Evolutionary conservation across 2,888 invertebrate genomes (phyloP).

Genomic region (Nemotelus pantherinus): DNA sequence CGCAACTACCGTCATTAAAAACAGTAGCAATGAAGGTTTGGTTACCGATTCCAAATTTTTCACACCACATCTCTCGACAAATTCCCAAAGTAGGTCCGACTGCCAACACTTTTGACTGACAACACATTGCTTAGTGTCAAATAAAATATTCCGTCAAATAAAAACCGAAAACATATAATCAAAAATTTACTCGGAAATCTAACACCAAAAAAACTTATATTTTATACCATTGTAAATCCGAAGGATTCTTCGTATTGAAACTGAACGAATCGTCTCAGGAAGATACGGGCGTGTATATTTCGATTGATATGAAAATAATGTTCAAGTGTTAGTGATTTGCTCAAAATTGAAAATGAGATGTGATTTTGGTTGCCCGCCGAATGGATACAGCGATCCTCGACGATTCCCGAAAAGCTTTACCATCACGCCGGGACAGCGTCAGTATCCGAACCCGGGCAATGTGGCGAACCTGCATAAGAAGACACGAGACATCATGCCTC

Average conservation of each 20-base stretch:
- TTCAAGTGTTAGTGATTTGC: too few relatives aligned
- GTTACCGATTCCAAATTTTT: too few relatives aligned
- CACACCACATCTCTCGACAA: not conserved
- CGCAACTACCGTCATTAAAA: too few relatives aligned
- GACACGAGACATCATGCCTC: conserved; percentile 62
- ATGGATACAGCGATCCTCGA: not conserved
- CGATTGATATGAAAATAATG: not conserved
- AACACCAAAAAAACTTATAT: not conserved
- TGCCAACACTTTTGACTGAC: not conserved
- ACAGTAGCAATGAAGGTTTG: too few relatives aligned
- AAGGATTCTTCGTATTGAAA: not conserved
- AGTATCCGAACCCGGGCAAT: conserved; percentile 61
- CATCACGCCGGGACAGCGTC: conserved; percentile 55
- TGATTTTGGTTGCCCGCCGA: conserved; percentile 16
- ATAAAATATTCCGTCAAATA: conserved; percentile 4
- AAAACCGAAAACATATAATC: conserved; percentile 6
- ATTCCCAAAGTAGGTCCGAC: conserved; percentile 1
- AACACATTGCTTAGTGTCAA: not conserved
- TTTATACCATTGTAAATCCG: not conserved
- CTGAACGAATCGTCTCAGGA: not conserved
- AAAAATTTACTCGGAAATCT: not conserved
- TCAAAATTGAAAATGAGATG: conserved; percentile 18
- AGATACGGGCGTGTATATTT: not conserved
- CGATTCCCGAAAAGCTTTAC: conserved; percentile 60
- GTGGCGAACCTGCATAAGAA: conserved; percentile 60